Percentiles rank a stretch among this genome's conserved stretches.
These are phyloP conservation scores for Catharus bicknelli DNA, from an alignment of 2,113 vertebrate species.

Conservation along the genomic window DNA sequence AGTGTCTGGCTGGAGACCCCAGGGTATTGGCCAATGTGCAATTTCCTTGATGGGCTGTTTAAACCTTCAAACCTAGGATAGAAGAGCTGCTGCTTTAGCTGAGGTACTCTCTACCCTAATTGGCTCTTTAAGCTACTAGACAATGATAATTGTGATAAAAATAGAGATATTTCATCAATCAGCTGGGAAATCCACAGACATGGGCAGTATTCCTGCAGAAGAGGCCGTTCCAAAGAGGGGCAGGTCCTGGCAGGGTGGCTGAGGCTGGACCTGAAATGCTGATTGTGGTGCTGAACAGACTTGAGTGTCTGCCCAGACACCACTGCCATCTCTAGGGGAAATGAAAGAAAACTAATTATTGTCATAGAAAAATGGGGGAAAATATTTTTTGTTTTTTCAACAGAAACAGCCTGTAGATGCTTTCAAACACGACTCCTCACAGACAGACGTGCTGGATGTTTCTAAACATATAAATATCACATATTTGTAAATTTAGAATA, in stretches of 20 bases:
- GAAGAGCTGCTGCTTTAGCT: constrained; percentile 8
- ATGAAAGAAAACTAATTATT: background rate
- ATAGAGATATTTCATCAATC: constrained; percentile 7
- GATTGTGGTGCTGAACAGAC: background rate
- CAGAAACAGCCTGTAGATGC: background rate
- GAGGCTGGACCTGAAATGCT: background rate
- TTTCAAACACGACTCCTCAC: background rate
- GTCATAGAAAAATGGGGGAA: background rate
- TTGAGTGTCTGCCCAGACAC: background rate
- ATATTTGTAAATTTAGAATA: background rate
- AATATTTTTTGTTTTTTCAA: background rate
- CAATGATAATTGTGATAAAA: constrained; percentile 18
- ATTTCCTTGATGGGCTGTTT: background rate
- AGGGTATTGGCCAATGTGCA: background rate
- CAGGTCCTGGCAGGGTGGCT: background rate
- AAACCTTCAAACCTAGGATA: background rate
- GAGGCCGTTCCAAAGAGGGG: background rate
- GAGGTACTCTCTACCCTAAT: constrained; percentile 17
- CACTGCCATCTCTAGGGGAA: background rate
- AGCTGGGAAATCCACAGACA: background rate
- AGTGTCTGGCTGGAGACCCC: background rate
- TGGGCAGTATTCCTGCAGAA: rapidly evolving
- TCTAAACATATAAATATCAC: background rate
- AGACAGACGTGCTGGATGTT: background rate
- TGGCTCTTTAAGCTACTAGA: constrained; percentile 23